Evolutionary conservation across 1,140 invertebrate genomes (phyloP), one percentile per base, ranked within the genome.

Genomic region (Drosophila subobscura): DNA sequence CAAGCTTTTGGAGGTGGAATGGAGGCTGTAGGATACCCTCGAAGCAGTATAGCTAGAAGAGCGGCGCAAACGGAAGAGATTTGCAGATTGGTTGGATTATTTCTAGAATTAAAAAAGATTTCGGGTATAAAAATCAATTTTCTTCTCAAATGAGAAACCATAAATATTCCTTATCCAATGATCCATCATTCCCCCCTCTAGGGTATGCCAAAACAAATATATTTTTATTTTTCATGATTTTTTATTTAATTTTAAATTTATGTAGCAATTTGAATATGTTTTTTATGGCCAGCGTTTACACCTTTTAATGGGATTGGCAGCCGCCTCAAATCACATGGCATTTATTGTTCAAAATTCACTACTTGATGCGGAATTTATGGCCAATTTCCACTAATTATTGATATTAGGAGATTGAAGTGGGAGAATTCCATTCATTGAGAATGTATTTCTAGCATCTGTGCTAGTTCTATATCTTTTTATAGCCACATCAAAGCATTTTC

Each of bases 251-350:
- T 5, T 22, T 3, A 23, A 56, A 61, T 61, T 61, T 68, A 67
- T 68, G 37, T 14, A 14, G 42, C 65, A 68, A 67, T 68, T 68
- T 41, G 14, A 47, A 56, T 67, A 68, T 47, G 65, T 67, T 68
- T 55, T 67, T 68, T 67, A 68, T 55, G 49, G 22, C 29, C 5
- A 8, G 2, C 61, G 66, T 44, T 67, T 70, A 70, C 53, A 57
- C 27, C 52, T 57, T 45, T 58, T 45, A 70, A 71, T 70, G 20
- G 51, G 27, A 44, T 22, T 68, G 57, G 29, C 47, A 44, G 12
- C 8, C 23, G 22, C 54, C 33, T 23, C 4, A 12, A 25, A 12
- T 5, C 22, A 20, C 8, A 4, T 33, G 27, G 12, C 8, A n/a
- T 14, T 10, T 37, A 37, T 37, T 37, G 33, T 1, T 37, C 33